Evolutionary conservation across 2,888 invertebrate genomes (phyloP).

Genomic region (Rotaria macrura): DNA sequence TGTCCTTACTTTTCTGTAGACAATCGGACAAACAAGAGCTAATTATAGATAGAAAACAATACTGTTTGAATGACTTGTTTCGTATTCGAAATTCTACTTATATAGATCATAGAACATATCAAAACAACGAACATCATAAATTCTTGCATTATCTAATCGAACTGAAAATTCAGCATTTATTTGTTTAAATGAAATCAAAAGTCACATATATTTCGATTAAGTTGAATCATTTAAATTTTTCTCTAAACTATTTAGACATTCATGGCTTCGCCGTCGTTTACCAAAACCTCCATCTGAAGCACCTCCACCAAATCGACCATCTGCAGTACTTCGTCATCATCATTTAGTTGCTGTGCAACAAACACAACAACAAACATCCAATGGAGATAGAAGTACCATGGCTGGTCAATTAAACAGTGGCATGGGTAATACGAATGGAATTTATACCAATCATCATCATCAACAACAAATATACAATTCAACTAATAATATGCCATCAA

Average conservation of each 20-base stretch:
- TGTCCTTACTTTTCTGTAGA: too few relatives aligned
- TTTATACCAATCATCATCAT: not conserved
- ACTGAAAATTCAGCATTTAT: too few relatives aligned
- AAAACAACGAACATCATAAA: too few relatives aligned
- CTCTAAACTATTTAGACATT: conserved; percentile 37
- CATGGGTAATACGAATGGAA: not conserved
- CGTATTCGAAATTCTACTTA: too few relatives aligned
- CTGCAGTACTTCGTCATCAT: conserved; percentile 25
- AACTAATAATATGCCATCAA: not conserved
- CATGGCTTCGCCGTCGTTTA: conserved; percentile 44
- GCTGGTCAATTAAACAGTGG: not conserved
- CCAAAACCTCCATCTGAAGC: conserved; percentile 34
- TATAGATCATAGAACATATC: too few relatives aligned
- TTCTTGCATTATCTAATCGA: too few relatives aligned
- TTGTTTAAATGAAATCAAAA: too few relatives aligned
- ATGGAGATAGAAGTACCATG: not conserved
- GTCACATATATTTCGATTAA: too few relatives aligned
- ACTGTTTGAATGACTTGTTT: too few relatives aligned
- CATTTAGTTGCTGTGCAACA: not conserved
- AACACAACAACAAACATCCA: not conserved
- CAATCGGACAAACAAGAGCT: too few relatives aligned
- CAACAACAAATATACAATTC: not conserved
- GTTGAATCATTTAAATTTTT: too few relatives aligned
- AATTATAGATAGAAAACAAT: too few relatives aligned
- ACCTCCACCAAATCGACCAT: conserved; percentile 18